A percentile compares a stretch with the other conserved stretches of the same genome.
Evolutionary conservation across 2,797 vertebrate species (phyloP).

Genomic region (Tadarida brasiliensis): DNA sequence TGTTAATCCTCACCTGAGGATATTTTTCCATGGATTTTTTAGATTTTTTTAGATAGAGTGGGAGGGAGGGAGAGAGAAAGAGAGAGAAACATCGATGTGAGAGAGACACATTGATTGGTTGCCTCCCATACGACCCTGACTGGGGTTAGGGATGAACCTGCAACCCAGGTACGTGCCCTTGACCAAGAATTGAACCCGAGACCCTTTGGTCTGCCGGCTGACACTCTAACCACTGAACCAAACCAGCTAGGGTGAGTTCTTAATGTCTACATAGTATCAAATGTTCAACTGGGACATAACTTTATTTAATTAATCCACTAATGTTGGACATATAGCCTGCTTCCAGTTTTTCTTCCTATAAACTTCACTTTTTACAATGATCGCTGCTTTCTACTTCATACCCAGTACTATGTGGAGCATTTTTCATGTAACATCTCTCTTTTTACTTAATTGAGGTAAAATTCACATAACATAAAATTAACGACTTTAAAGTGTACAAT

Average conservation of each 20-base stretch:
- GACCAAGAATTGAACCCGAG: too few species aligned
- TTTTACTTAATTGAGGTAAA: constrained; percentile 24
- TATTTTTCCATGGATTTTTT: too few species aligned
- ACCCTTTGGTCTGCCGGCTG: too few species aligned
- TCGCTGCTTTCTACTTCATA: neutral
- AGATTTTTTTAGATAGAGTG: too few species aligned
- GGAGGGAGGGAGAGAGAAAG: too few species aligned
- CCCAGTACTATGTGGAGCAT: neutral
- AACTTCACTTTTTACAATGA: neutral
- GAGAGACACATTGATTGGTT: too few species aligned
- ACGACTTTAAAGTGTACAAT: neutral
- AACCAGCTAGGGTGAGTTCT: neutral
- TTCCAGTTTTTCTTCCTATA: constrained; percentile 26
- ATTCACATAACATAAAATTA: neutral
- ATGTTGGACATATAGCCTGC: neutral
- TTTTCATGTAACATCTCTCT: neutral
- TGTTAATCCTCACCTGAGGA: too few species aligned
- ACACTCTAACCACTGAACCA: too few species aligned
- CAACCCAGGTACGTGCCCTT: too few species aligned
- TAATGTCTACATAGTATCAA: neutral
- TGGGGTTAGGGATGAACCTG: too few species aligned
- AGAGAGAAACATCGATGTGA: too few species aligned
- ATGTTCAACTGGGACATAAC: neutral
- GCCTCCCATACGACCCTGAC: too few species aligned
- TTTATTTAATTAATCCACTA: neutral